A percentile compares a stretch with the other conserved stretches of the same genome.
Evolutionary conservation across 1,140 invertebrate species (phyloP).

Genomic region (Oncopodura yosiiana): DNA sequence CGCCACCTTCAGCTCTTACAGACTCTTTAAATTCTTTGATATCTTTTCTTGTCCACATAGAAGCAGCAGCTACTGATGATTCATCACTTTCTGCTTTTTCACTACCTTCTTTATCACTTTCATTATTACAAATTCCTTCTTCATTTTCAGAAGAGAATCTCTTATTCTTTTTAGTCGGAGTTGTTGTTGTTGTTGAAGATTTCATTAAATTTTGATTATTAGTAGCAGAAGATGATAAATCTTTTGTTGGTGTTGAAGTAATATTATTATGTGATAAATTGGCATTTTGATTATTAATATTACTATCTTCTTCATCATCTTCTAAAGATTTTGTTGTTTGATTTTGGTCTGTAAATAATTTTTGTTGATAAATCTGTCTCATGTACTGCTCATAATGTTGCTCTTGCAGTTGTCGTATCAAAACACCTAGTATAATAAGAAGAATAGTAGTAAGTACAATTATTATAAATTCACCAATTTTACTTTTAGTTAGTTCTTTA

Average conservation of each 20-base stretch:
- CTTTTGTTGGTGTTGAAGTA: too few relatives aligned
- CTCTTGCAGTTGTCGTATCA: slow-evolving; percentile 87
- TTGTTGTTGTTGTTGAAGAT: too few relatives aligned
- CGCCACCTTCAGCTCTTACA: slow-evolving; percentile 71
- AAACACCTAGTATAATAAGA: too few relatives aligned
- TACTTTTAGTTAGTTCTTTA: background rate
- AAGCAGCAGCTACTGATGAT: slow-evolving; percentile 58
- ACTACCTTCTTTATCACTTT: slow-evolving; percentile 20
- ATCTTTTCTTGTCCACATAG: slow-evolving; percentile 89
- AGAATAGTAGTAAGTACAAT: slow-evolving; percentile 50
- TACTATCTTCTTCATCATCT: background rate
- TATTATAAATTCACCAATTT: slow-evolving; percentile 4
- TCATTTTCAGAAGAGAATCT: slow-evolving; percentile 1
- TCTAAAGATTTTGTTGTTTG: background rate
- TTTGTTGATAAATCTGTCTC: slow-evolving; percentile 65
- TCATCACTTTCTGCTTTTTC: slow-evolving; percentile 26
- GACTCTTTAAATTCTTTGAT: slow-evolving; percentile 84
- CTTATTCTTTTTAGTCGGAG: background rate
- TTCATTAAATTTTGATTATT: too few relatives aligned
- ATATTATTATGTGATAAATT: too few relatives aligned
- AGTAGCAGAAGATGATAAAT: too few relatives aligned
- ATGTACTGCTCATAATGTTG: slow-evolving; percentile 98
- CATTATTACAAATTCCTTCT: background rate
- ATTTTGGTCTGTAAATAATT: slow-evolving; percentile 39
- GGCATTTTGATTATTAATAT: slow-evolving; percentile 1